Evolutionary conservation across 2,113 vertebrate genomes (phyloP).

Genomic region (Tiliqua scincoides): DNA sequence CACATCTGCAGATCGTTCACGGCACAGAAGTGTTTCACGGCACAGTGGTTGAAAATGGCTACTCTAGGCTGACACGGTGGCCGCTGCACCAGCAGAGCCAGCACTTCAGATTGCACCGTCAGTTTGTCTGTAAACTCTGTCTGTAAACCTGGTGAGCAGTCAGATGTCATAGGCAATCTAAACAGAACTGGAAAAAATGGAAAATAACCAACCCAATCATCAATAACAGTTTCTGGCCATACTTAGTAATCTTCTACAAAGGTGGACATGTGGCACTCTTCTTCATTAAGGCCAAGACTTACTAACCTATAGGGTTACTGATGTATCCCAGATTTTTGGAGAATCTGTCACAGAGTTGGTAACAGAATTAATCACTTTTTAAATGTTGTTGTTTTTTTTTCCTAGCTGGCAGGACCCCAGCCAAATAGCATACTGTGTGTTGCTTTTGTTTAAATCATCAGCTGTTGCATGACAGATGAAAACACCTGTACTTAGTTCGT

Average conservation of each 20-base stretch:
- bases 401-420: not conserved
- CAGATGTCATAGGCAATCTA: not conserved
- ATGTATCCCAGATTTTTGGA: not conserved
- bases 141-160: not conserved
- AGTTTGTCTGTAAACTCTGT: too few species aligned
- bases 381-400: not conserved
- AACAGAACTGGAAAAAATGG: not conserved
- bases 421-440: not conserved
- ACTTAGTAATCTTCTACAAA: not conserved
- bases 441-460: not conserved
- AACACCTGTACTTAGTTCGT: not conserved
- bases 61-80: too few species aligned
- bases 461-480: not conserved
- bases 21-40: too few species aligned
- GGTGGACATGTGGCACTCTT: not conserved
- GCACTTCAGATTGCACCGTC: too few species aligned
- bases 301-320: too few species aligned
- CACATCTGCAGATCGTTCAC: too few species aligned
- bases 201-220: not conserved
- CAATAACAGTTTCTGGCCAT: not conserved
- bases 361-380: not conserved
- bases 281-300: not conserved
- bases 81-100: too few species aligned
- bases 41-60: too few species aligned
- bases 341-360: not conserved